Evolutionary conservation across 2,888 invertebrate species (phyloP).

Genomic region (Aethes cnicana): DNA sequence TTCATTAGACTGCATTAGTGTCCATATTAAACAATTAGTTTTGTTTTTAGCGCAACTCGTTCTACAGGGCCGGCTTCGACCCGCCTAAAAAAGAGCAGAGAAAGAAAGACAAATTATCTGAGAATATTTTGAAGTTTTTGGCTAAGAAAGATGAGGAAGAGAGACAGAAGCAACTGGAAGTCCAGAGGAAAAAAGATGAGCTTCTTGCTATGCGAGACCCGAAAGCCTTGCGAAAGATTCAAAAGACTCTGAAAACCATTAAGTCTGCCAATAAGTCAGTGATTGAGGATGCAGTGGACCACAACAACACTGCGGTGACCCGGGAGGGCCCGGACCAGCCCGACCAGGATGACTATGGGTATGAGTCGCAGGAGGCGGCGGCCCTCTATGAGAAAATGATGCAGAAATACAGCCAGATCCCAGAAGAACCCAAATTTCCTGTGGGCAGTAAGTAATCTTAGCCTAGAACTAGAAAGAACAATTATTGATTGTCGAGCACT

Average conservation of each 20-base stretch:
- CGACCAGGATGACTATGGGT: constrained; percentile 95
- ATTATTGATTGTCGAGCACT: too few species aligned
- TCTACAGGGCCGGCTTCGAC: constrained; percentile 90
- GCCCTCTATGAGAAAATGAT: constrained; percentile 92
- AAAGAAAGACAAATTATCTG: constrained; percentile 85
- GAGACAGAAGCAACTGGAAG: constrained; percentile 83
- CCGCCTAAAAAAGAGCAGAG: constrained; percentile 91
- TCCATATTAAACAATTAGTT: constrained; percentile 23
- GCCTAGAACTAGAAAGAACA: too few species aligned
- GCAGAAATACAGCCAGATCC: constrained; percentile 89
- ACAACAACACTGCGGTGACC: constrained; percentile 89
- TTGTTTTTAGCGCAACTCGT: constrained; percentile 69
- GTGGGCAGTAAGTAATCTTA: constrained; percentile 58
- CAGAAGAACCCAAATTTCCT: constrained; percentile 88
- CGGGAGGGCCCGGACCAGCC: constrained; percentile 89
- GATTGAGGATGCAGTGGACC: constrained; percentile 90
- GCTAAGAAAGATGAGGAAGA: constrained; percentile 92
- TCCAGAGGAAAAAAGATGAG: constrained; percentile 85
- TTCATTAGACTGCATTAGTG: constrained; percentile 4
- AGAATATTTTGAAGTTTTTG: constrained; percentile 91
- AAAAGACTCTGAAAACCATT: constrained; percentile 91
- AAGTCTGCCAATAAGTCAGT: constrained; percentile 95
- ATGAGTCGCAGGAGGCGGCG: constrained; percentile 91
- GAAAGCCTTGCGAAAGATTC: constrained; percentile 88
- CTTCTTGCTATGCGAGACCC: constrained; percentile 86